phyloP scores from a whole-genome alignment of 2,797 vertebrate species.

The Echiichthys vipera region DNA sequence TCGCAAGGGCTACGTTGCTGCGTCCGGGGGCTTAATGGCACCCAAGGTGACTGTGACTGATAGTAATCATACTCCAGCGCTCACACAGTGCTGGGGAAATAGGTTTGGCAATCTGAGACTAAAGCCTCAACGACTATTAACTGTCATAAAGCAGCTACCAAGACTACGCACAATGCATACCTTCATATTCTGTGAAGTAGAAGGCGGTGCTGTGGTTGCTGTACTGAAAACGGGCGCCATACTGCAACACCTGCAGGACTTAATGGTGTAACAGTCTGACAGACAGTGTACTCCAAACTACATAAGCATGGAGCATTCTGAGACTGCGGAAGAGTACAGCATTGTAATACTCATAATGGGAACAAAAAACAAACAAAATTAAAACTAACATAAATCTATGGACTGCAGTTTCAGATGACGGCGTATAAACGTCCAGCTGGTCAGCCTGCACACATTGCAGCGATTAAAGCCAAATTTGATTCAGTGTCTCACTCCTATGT shows the following conservation, averaged over 20 bases:
- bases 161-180: slow-evolving; percentile 20
- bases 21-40: no score
- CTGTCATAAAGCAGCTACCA: slow-evolving; percentile 20
- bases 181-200: slow-evolving; percentile 23
- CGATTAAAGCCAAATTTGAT: slow-evolving; percentile 29
- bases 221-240: slow-evolving; percentile 8
- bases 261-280: neutral
- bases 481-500: slow-evolving; percentile 17
- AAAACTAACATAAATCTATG: neutral
- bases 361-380: neutral
- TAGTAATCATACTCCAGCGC: no score
- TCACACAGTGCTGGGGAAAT: no score
- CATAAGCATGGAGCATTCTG: neutral
- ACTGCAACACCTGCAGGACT: slow-evolving; percentile 23
- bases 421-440: slow-evolving; percentile 32
- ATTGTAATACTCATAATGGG: neutral
- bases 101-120: no score
- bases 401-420: slow-evolving; percentile 35
- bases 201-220: neutral
- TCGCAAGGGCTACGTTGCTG: no score
- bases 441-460: slow-evolving; percentile 3
- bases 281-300: neutral
- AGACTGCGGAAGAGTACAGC: neutral
- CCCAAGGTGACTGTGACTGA: no score
- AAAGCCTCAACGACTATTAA: slow-evolving; percentile 27